Conservation (phyloP, 2,797 vertebrate species). For the Aulostomus chinensis region DNA sequence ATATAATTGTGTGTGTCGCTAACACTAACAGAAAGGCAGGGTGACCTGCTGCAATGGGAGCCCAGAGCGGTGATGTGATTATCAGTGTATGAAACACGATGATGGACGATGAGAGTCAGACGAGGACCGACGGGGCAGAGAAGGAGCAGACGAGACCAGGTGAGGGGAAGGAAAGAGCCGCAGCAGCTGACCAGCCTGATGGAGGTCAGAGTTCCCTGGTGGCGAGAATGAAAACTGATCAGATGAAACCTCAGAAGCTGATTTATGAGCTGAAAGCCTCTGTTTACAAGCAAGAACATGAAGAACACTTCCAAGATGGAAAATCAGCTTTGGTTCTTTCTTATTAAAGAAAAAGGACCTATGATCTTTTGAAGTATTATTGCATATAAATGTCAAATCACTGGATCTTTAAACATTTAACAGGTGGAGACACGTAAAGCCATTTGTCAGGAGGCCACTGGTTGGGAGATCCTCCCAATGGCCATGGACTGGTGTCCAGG, state of each 20-base stretch:
- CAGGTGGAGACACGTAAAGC: too few relatives aligned
- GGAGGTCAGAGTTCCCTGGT: conserved; percentile 67
- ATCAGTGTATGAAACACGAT: conserved; percentile 51
- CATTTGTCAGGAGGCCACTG: too few relatives aligned
- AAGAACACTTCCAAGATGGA: too few relatives aligned
- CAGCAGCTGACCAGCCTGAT: conserved; percentile 63
- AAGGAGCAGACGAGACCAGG: conserved; percentile 21
- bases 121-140: conserved; percentile 28
- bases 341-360: too few relatives aligned
- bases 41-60: conserved; percentile 55
- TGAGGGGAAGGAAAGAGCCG: background rate
- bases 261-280: conserved; percentile 43
- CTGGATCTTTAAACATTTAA: too few relatives aligned
- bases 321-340: too few relatives aligned
- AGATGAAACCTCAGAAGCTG: conserved; percentile 57
- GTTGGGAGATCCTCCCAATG: too few relatives aligned
- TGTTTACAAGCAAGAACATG: conserved; percentile 10
- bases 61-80: conserved; percentile 43
- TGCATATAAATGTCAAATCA: too few relatives aligned
- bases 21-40: conserved; percentile 52
- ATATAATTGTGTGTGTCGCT: conserved; percentile 54
- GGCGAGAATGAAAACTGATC: conserved; percentile 77
- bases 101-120: conserved; percentile 45
- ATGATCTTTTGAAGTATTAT: background rate
- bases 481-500: too few relatives aligned